Base-by-base conservation (phyloP, 2,888 invertebrate genomes). In the Yponomeuta plumbellus region DNA sequence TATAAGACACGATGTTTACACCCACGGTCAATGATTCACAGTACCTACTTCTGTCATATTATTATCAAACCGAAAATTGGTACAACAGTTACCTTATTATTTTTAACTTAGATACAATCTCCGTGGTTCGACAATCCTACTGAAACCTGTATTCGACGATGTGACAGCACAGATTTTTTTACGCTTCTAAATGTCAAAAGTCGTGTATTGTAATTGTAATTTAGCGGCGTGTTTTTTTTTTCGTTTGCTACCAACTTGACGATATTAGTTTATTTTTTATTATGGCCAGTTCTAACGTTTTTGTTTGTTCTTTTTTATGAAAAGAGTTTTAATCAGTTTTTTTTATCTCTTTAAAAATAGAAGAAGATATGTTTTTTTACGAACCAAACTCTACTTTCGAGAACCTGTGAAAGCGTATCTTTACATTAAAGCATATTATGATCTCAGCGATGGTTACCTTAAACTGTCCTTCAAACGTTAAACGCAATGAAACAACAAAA, bases 11-110 rank as follows among this genome's bases (percentile, higher is more conserved):
- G 73, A 67, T 72, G 72, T 71, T 70, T 68, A 67, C 81, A 79
- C 83, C 83, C 80, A 83, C 83, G 69, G 66, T 22, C 71, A 72
- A 78, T 81, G 80, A 83, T 74, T 83, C 77, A 62, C 39, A 34
- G 23, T 59, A 59, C 58, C 39, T 39, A 58, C 13, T 59, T 21
- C 62, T n/a, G 63, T 44, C 44, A 63, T 40, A 20, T 44, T 63
- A 39, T 39, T 44, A 63, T 52, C 44, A 44, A 63, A n/a, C 21
- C 63, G 63, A 40, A 63, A 63, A 63, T 63, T 63, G 63, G 63
- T 22, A 44, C 17, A 21, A 63, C 63, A 40, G 63, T 63, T 63
- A 63, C 13, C 21, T 63, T 40, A 44, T 63, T 63, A 63, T 63
- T 63, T 44, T 17, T 20, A 63, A 44, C 44, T 63, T 63, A 34